Base-by-base conservation (phyloP, 2,888 invertebrate genomes). In the Hoplodrina blanda region DNA sequence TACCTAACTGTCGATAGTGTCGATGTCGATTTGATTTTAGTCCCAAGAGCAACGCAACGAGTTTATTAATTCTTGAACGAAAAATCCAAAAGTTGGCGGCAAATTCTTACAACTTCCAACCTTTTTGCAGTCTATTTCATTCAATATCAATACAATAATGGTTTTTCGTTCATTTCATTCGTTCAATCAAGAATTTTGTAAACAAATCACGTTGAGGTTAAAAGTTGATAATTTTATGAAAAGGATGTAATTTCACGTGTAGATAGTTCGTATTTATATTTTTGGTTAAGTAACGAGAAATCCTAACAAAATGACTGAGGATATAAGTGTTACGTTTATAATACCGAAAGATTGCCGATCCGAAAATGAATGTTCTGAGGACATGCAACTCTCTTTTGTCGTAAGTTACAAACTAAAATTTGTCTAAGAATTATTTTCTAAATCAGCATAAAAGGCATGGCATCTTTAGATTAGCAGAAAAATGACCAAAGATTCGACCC, bases 351-450 rank as follows among this genome's bases (percentile, higher is more conserved):
- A 95, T 73, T 96, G 92, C 83, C 83, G 89, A 20, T 91, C 90
- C 82, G 96, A 96, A 89, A 88, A 95, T 90, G 96, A 97, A 61
- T 97, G 97, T 79, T 92, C 95, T 0, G 96, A 96, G 76, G 96
- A 97, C 73, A 97, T 97, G 97, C 95, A 95, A 88, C 92, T 96
- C 73, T 96, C 97, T 5, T 97, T 94, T 87, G 93, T 96, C 81
- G 97, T 97, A 91, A 93, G 94, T 77, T 65, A 30, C 1, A 69
- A 41, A 25, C 52, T 30, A 33, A 19, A 19, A 46, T 20, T 41
- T 30, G 2, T 30, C 41, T 5, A 11, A n/a, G n/a, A 41, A 52
- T 52, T 46, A 25, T 55, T 13, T 19, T 5, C 8, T 0, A 0
- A 2, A 30, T 0, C 8, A 52, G 17, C 11, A 13, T 6, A 44